Evolutionary conservation across 1,140 invertebrate species (phyloP).

Genomic region (Tetramorium parvispinum): DNA sequence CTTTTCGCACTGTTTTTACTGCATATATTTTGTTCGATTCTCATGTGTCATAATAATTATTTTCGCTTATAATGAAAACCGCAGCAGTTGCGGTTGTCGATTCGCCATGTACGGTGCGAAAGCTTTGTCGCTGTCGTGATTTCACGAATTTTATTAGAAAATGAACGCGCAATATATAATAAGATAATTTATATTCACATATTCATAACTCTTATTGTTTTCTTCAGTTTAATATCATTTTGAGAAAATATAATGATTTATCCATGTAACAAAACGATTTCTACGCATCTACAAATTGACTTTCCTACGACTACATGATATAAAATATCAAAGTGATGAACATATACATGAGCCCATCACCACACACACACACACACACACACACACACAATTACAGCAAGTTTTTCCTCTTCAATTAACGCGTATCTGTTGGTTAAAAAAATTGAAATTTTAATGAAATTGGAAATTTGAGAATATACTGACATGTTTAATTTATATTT

Average conservation of each 20-base stretch:
- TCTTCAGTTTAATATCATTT: background rate
- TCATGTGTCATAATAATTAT: conserved; percentile 64
- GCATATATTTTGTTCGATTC: conserved; percentile 57
- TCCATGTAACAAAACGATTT: background rate
- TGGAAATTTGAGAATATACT: conserved; percentile 45
- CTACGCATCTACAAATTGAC: background rate
- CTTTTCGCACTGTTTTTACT: background rate
- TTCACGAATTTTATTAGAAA: conserved; percentile 27
- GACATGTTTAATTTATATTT: conserved; percentile 13
- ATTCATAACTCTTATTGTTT: conserved; percentile 17
- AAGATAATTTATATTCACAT: conserved; percentile 1
- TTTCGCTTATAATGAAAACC: conserved; percentile 53
- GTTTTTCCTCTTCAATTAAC: background rate
- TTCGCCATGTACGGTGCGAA: conserved; percentile 27
- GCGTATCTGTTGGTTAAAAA: background rate
- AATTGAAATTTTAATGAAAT: conserved; percentile 41
- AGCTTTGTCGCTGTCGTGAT: background rate
- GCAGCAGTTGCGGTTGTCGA: conserved; percentile 45
- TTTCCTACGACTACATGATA: background rate
- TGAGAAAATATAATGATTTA: background rate
- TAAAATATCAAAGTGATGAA: background rate
- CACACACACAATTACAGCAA: background rate
- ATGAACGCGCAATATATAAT: background rate
- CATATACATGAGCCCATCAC: no score
- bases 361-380: no score